Evolutionary conservation across 2,113 vertebrate genomes (phyloP).

Genomic region (Balaeniceps rex): DNA sequence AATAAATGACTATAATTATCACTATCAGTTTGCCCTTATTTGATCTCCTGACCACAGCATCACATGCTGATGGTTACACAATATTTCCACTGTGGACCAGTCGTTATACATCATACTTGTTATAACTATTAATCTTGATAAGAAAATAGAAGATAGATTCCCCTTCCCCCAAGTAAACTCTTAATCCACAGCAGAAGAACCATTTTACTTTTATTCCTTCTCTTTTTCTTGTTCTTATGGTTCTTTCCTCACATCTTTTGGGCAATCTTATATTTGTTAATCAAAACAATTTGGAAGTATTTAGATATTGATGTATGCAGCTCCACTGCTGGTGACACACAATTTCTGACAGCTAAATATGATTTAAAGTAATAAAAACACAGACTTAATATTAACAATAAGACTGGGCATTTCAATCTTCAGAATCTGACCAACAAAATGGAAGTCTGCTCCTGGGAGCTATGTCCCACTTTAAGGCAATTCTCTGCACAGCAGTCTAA

Average conservation of each 20-base stretch:
- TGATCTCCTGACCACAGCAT: background rate
- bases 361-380: background rate
- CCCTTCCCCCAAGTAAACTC: background rate
- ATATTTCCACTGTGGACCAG: background rate
- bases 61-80: background rate
- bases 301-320: background rate
- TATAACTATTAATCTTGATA: background rate
- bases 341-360: background rate
- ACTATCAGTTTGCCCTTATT: background rate
- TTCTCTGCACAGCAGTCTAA: background rate
- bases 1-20: slow-evolving; percentile 15
- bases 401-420: background rate
- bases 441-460: background rate
- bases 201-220: background rate
- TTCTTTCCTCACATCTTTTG: background rate
- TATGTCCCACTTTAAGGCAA: background rate
- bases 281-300: background rate
- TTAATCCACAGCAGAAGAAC: background rate
- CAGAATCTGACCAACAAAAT: background rate
- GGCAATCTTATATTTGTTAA: background rate
- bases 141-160: background rate
- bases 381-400: background rate
- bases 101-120: background rate
- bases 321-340: background rate
- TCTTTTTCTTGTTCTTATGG: background rate